Evolutionary conservation across 23 tunicate genomes (phyloP).

Genomic region (Corella eumyota): DNA sequence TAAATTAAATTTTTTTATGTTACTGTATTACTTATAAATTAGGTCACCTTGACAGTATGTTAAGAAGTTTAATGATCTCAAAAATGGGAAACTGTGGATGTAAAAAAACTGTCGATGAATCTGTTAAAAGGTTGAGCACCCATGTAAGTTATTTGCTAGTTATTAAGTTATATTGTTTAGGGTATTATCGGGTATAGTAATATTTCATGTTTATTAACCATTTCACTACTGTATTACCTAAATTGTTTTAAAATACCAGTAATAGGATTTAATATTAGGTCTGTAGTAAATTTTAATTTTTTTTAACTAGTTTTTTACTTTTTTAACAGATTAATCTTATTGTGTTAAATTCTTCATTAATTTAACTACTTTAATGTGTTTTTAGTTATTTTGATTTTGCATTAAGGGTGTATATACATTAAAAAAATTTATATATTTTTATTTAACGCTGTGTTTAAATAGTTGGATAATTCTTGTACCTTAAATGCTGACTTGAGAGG

Average conservation of each 20-base stretch:
- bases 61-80: constrained; percentile 67
- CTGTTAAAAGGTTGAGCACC: constrained; percentile 36
- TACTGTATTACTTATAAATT: background rate
- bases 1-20: background rate
- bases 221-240: background rate
- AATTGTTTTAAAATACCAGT: background rate
- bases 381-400: too few relatives aligned
- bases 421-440: too few relatives aligned
- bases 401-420: too few relatives aligned
- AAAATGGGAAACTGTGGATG: constrained; percentile 76
- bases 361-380: too few relatives aligned
- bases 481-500: constrained; percentile 71
- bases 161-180: background rate
- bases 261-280: background rate
- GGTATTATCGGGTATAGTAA: background rate
- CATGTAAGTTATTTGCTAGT: constrained; percentile 31
- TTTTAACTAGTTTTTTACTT: too few relatives aligned
- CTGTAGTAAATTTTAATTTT: too few relatives aligned
- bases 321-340: too few relatives aligned
- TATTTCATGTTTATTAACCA: background rate
- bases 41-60: constrained; percentile 77
- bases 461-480: constrained; percentile 28
- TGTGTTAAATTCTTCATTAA: too few relatives aligned
- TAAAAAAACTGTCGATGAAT: constrained; percentile 49
- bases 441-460: background rate